Conservation (phyloP, 2,888 invertebrate species). For the Drosophila sordidapex region DNA sequence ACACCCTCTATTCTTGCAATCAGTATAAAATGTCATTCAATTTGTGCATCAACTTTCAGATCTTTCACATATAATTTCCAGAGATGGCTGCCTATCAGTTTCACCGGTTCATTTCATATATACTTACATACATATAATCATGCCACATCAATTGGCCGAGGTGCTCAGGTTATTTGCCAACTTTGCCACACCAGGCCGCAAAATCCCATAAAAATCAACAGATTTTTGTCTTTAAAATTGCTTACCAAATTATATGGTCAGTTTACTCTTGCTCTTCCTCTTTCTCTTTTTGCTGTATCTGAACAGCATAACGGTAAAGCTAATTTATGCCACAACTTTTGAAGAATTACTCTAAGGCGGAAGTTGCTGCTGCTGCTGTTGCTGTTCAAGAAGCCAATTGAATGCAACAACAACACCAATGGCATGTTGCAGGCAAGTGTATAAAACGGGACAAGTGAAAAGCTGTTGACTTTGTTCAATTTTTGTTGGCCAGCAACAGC, state of each 20-base stretch:
- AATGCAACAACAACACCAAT: slow-evolving; percentile 57
- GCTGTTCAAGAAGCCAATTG: slow-evolving; percentile 73
- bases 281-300: neutral
- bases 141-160: slow-evolving; percentile 42
- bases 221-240: slow-evolving; percentile 68
- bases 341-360: slow-evolving; percentile 66
- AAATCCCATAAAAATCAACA: slow-evolving; percentile 57
- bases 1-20: too few relatives aligned
- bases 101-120: slow-evolving; percentile 10
- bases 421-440: slow-evolving; percentile 48
- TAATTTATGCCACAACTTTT: slow-evolving; percentile 72
- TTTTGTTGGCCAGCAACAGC: slow-evolving; percentile 26
- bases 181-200: slow-evolving; percentile 30
- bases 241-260: slow-evolving; percentile 62
- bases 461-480: slow-evolving; percentile 38
- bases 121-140: slow-evolving; percentile 15
- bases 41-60: neutral
- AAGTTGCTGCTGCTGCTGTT: slow-evolving; percentile 57
- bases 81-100: slow-evolving; percentile 32
- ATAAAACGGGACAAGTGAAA: slow-evolving; percentile 23
- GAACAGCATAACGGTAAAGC: slow-evolving; percentile 63
- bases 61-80: slow-evolving; percentile 23
- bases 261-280: slow-evolving; percentile 1
- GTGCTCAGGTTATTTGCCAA: slow-evolving; percentile 12
- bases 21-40: neutral